A percentile compares a stretch with the other conserved stretches of the same genome.
These are phyloP conservation scores for Ceramica pisi DNA, from an alignment of 2,888 invertebrate genomes.

Conservation along the genomic window DNA sequence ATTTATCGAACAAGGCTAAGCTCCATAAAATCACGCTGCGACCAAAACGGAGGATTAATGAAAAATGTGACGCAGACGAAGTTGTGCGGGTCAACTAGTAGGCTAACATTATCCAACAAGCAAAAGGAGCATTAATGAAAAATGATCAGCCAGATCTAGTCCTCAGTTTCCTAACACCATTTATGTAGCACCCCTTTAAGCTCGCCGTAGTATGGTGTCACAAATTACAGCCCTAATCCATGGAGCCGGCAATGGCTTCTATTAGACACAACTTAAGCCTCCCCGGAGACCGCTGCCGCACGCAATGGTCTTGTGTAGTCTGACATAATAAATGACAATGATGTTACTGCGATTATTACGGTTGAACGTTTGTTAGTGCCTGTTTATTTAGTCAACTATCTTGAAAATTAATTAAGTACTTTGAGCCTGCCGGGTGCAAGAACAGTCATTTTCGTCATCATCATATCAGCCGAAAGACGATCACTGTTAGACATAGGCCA, in stretches of 20 bases:
- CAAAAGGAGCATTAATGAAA: too few relatives aligned
- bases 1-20: too few relatives aligned
- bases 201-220: slow-evolving; percentile 38
- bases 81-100: too few relatives aligned
- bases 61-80: too few relatives aligned
- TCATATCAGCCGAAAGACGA: too few relatives aligned
- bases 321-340: slow-evolving; percentile 24
- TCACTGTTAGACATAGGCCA: too few relatives aligned
- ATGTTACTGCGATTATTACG: slow-evolving; percentile 28
- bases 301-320: slow-evolving; percentile 32
- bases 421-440: background rate
- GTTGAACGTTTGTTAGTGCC: background rate
- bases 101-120: too few relatives aligned
- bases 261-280: slow-evolving; percentile 46
- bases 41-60: too few relatives aligned
- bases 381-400: background rate
- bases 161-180: slow-evolving; percentile 2
- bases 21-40: too few relatives aligned
- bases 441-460: background rate
- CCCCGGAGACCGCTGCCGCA: slow-evolving; percentile 28
- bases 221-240: slow-evolving; percentile 54
- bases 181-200: slow-evolving; percentile 16
- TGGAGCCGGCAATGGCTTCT: slow-evolving; percentile 43
- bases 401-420: background rate
- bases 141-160: background rate